A percentile compares a stretch with the other conserved stretches of the same genome.
Evolutionary conservation across 2,888 invertebrate species (phyloP).

Genomic region (Temnothorax rugatulus): DNA sequence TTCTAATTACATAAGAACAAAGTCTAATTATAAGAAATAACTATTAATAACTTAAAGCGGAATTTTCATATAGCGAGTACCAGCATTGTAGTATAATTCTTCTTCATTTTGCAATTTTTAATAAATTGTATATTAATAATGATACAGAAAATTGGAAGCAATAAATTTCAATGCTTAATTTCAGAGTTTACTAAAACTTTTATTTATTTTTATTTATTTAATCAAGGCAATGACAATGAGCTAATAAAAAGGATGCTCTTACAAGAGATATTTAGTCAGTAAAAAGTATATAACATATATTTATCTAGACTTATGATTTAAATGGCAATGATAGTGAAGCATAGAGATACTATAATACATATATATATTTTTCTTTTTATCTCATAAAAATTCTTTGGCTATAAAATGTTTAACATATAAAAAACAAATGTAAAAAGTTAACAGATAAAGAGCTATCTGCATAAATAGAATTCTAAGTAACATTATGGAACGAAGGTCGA

Average conservation of each 20-base stretch:
- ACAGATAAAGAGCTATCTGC: not conserved
- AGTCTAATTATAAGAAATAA: not conserved
- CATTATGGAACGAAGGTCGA: constrained; percentile 30
- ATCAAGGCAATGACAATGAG: not conserved
- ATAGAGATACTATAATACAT: not conserved
- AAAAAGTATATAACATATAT: not conserved
- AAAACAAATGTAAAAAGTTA: not conserved
- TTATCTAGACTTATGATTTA: not conserved
- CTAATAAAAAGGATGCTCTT: not conserved
- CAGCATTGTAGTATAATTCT: not conserved
- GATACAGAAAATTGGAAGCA: not conserved
- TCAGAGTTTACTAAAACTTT: not conserved
- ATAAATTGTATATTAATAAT: not conserved
- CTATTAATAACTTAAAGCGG: not conserved
- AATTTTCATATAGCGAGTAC: not conserved
- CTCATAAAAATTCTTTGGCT: not conserved
- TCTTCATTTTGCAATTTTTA: not conserved
- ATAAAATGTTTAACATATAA: not conserved
- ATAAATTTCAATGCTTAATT: not conserved
- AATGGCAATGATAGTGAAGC: not conserved
- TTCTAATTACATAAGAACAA: not conserved
- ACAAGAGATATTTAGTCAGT: not conserved
- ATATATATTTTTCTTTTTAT: not conserved
- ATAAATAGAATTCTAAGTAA: constrained; percentile 33
- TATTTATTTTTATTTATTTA: not conserved